Percentiles rank a stretch among this genome's conserved stretches.
These are phyloP conservation scores for Drosophila varians DNA, from an alignment of 1,140 invertebrate genomes.

Conservation along the genomic window DNA sequence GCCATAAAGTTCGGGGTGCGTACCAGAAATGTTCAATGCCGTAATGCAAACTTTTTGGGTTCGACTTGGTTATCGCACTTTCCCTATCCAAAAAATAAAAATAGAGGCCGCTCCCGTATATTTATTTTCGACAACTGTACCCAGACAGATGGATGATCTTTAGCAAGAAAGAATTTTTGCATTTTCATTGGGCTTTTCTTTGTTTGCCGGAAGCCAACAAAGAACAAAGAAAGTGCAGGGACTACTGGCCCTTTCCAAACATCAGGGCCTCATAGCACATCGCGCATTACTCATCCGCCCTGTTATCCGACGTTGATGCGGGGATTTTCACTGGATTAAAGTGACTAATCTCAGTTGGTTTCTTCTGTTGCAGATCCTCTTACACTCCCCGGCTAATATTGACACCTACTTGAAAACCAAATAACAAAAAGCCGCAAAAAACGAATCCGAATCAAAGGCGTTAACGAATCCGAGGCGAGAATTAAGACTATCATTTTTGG, in stretches of 20 bases:
- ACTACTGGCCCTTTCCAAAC: conserved; percentile 23
- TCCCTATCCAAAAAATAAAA: conserved; percentile 20
- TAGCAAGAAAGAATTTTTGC: conserved; percentile 5
- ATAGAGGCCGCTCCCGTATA: conserved; percentile 5
- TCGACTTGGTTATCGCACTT: conserved; percentile 45
- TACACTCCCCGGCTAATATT: conserved; percentile 47
- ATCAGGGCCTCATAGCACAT: neutral
- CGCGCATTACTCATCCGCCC: conserved; percentile 38
- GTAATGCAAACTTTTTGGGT: conserved; percentile 10
- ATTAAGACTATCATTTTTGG: conserved; percentile 8
- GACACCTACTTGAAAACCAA: conserved; percentile 47
- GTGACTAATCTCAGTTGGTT: conserved; percentile 34
- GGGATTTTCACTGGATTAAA: conserved; percentile 10
- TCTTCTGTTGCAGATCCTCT: conserved; percentile 26
- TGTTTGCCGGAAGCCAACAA: conserved; percentile 18
- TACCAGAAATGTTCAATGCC: conserved; percentile 29
- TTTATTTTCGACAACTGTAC: conserved; percentile 52
- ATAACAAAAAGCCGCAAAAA: conserved; percentile 29
- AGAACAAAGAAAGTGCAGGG: conserved; percentile 31
- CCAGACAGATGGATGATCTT: conserved; percentile 33
- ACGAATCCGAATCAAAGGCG: conserved; percentile 17
- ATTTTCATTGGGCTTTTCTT: conserved; percentile 23
- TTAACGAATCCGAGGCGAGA: conserved; percentile 24
- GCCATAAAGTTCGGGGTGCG: conserved; percentile 25
- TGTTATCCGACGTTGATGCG: neutral